Base-by-base conservation (phyloP, 2,113 vertebrate genomes). In the Poecile atricapillus region DNA sequence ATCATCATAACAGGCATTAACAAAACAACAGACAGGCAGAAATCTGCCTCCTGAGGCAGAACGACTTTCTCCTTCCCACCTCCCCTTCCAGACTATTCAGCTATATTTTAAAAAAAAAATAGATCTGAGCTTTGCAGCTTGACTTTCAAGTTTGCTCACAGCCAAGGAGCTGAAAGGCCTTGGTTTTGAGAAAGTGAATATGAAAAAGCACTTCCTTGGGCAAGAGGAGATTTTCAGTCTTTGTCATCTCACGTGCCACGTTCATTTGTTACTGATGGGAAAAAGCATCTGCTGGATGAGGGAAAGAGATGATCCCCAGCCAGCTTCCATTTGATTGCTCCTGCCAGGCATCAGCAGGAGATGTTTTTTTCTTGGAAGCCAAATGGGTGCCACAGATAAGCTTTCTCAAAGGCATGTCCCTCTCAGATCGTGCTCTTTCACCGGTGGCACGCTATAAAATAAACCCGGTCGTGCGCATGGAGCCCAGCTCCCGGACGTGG, bases 341-440 rank as follows among this genome's bases (percentile, higher is more conserved):
- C 49, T 49, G 49, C 65, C 2, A 2, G 3, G 5, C 65, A 41
- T 65, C 78, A 0, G 5, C 65, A 60, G 83, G 60, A 47, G 60
- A 44, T 44, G 18, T 6, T 56, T 44, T 78, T 78, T 43, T 84
- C 73, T 28, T 78, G 70, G 90, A 75, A 90, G 80, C 44, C 86
- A 75, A 94, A 82, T n/a, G 93, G 60, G 69, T 84, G 80, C 76
- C 76, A 87, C 5, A 96, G 95, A 96, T 87, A 92, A 95, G 76
- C 80, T 62, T 94, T 79, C 93, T 92, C 62, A 87, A 81, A 93
- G 80, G 83, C 64, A 68, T 4, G 31, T 81, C 86, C 70, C 52
- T 73, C 73, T 94, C 73, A 79, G 73, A 81, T 87, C 13, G 52
- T 28, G 73, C 62, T 71, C 62, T 94, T 87, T 64, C 73, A 71